Evolutionary conservation across 2,888 invertebrate species (phyloP), one percentile per base, ranked within the genome.

Genomic region (Hypomecis punctinalis): DNA sequence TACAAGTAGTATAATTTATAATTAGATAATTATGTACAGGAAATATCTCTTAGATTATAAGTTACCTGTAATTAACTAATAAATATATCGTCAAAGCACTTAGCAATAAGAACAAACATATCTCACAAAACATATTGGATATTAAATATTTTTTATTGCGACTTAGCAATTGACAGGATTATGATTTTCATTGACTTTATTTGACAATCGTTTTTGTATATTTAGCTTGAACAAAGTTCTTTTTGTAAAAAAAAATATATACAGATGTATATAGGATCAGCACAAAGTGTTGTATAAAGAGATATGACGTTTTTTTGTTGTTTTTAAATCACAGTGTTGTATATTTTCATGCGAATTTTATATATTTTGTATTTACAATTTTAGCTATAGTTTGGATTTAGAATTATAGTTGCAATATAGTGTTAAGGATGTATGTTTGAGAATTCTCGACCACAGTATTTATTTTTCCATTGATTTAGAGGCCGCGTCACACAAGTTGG

Each of bases 171-270:
- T 56, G 36, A 55, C 51, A 36, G 55, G 35, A 65, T 55, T 55
- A 63, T 69, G 65, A 67, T 72, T 72, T 72, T 70, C 67, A 62
- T 71, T 72, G 66, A 23, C 23, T 2, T 23, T 23, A 23, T 23
- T 23, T 2, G 23, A 23, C 62, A 53, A 65, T 51, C n/a, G 45
- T 66, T 65, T 59, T 58, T 88, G 84, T 88, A 86, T 87, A 86
- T 88, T 85, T 85, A 73, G 85, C 82, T 84, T 85, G 90, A 90
- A 90, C 90, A 86, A 86, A 90, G 90, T 90, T 90, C 90, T 75
- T 82, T 78, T 76, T 48, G 47, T 47, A 78, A 76, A 76, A 71
- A 61, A 40, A 57, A 66, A 55, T 43, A 33, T 36, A 11, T 55
- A 55, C 56, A 5, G 47, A 62, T 83, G 80, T 84, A 82, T 72